These are phyloP conservation scores for Choloepus didactylus DNA, from an alignment of 2,797 vertebrate species.

Conservation along the genomic window DNA sequence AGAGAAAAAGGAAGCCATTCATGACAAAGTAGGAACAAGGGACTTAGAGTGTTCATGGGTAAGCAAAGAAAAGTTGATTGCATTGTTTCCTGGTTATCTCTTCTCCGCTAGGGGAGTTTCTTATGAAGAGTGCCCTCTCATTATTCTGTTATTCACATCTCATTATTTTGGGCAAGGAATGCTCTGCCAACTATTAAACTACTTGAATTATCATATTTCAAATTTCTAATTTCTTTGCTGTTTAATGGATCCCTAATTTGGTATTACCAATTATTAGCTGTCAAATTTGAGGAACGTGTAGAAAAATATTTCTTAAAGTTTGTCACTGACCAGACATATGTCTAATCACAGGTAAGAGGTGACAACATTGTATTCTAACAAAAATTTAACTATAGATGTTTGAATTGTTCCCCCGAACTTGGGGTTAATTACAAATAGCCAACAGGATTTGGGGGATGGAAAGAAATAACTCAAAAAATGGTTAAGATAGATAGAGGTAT, in stretches of 20 bases:
- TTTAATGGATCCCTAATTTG: neutral
- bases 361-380: neutral
- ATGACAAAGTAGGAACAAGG: neutral
- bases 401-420: neutral
- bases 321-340: neutral
- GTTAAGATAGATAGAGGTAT: neutral
- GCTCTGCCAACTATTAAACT: neutral
- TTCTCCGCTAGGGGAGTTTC: neutral
- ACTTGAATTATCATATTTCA: neutral
- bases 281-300: neutral
- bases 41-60: too few relatives aligned
- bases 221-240: neutral
- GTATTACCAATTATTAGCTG: neutral
- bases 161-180: neutral
- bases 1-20: neutral
- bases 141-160: neutral
- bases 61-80: neutral
- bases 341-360: neutral
- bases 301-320: neutral
- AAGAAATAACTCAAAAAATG: conserved; percentile 34
- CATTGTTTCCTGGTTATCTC: neutral
- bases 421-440: neutral
- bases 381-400: conserved; percentile 14
- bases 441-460: neutral
- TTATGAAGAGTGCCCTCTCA: neutral